A percentile compares a stretch with the other conserved stretches of the same genome.
phyloP scores from a whole-genome alignment of 2,888 invertebrate genomes.

The Oithona nana region DNA sequence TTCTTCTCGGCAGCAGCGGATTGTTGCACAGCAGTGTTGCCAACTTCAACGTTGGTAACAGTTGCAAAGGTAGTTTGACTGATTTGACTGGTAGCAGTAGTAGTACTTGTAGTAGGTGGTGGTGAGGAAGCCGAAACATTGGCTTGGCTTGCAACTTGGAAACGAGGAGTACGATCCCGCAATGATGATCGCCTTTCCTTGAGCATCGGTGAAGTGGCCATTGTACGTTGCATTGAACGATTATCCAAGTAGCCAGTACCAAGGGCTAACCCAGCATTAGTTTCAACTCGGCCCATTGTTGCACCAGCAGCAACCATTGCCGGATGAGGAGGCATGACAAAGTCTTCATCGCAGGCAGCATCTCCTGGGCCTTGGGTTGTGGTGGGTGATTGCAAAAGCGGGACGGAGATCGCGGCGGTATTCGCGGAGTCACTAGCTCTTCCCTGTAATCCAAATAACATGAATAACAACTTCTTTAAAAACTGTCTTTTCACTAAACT shows the following conservation, averaged over 20 bases:
- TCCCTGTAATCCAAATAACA: not conserved
- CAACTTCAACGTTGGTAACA: not conserved
- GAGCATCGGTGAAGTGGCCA: not conserved
- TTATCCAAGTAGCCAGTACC: too few species aligned
- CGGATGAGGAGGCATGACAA: too few species aligned
- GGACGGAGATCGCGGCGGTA: not conserved
- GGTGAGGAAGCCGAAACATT: not conserved
- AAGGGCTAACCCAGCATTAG: too few species aligned
- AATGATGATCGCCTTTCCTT: not conserved
- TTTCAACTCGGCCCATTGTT: too few species aligned
- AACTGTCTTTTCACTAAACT: not conserved
- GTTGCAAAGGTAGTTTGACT: not conserved
- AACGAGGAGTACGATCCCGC: too few species aligned
- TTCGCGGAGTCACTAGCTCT: not conserved
- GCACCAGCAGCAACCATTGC: too few species aligned
- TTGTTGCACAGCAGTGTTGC: too few species aligned
- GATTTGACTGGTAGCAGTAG: not conserved
- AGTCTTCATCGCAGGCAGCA: too few species aligned
- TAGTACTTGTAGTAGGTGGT: not conserved
- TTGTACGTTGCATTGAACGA: too few species aligned
- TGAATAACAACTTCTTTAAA: not conserved
- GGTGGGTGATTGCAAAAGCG: not conserved
- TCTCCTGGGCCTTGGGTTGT: not conserved
- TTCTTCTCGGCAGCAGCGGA: not conserved
- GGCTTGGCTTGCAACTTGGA: not conserved